phyloP scores from a whole-genome alignment of 30 jellyfish, hydroid and myxozoan genomes.

The Pelagia noctiluca region DNA sequence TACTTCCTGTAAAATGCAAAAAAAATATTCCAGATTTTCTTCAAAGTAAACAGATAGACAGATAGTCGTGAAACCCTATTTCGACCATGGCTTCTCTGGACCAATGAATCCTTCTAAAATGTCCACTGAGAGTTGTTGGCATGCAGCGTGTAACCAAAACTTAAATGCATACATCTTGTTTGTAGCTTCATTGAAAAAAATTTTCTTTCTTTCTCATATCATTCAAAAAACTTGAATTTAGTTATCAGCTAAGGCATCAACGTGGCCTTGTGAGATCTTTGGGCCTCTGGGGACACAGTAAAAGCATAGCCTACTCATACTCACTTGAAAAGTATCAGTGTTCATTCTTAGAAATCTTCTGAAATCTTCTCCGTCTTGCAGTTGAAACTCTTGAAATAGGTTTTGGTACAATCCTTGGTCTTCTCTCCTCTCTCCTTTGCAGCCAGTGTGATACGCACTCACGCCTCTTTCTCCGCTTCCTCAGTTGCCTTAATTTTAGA shows the following conservation, averaged over 20 bases:
- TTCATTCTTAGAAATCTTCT: background rate
- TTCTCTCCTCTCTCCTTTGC: too few relatives aligned
- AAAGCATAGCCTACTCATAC: too few relatives aligned
- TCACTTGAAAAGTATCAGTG: constrained; percentile 1
- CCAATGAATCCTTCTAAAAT: too few relatives aligned
- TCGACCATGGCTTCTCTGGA: too few relatives aligned
- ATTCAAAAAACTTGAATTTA: too few relatives aligned
- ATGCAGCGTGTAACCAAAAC: background rate
- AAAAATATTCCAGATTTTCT: background rate
- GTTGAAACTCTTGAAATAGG: background rate
- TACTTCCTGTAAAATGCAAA: background rate
- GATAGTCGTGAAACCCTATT: too few relatives aligned
- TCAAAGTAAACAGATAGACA: background rate
- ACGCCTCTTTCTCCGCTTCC: too few relatives aligned
- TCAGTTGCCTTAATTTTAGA: too few relatives aligned
- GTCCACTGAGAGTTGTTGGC: background rate
- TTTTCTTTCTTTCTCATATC: background rate
- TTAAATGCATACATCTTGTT: too few relatives aligned
- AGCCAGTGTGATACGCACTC: too few relatives aligned
- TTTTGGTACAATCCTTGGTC: background rate
- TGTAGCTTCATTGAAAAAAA: background rate
- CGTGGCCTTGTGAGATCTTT: background rate
- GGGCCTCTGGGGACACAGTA: background rate
- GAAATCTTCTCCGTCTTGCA: background rate
- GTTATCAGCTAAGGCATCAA: background rate